phyloP scores from a whole-genome alignment of 2,888 invertebrate genomes.

The Eilema depressum region DNA sequence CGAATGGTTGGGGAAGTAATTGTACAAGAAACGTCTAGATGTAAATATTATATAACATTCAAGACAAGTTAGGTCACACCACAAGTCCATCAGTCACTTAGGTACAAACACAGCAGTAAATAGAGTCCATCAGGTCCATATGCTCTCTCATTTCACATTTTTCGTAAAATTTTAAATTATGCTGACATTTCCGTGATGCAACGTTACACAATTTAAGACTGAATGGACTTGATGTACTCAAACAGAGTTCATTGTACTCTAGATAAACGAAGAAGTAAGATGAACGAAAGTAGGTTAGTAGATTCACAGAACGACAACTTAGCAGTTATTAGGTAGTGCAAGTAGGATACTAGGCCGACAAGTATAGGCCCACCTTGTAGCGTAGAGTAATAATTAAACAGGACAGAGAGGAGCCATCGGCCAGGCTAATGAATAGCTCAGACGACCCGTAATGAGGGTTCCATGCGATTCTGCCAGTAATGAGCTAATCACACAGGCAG shows the following conservation, averaged over 20 bases:
- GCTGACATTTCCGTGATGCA: not conserved
- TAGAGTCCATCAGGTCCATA: slow-evolving; percentile 1
- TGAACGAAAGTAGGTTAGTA: slow-evolving; percentile 15
- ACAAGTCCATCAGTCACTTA: slow-evolving; percentile 13
- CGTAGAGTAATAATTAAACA: slow-evolving; percentile 43
- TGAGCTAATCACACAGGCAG: slow-evolving; percentile 53
- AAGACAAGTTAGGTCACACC: slow-evolving; percentile 3
- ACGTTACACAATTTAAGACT: not conserved
- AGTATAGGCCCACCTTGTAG: slow-evolving; percentile 23
- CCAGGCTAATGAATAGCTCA: slow-evolving; percentile 42
- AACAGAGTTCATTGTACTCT: slow-evolving; percentile 30
- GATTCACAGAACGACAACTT: slow-evolving; percentile 24
- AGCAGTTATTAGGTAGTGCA: slow-evolving; percentile 27
- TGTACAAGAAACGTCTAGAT: slow-evolving; percentile 5
- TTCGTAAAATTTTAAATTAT: not conserved
- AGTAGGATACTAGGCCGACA: slow-evolving; percentile 16
- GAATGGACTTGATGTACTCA: slow-evolving; percentile 1
- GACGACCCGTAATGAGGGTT: slow-evolving; percentile 57
- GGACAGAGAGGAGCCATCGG: slow-evolving; percentile 29
- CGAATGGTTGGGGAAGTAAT: not conserved
- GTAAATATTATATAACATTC: slow-evolving; percentile 2
- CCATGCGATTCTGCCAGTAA: slow-evolving; percentile 52
- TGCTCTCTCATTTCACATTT: not conserved
- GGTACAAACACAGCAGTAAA: slow-evolving; percentile 27
- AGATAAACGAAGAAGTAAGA: slow-evolving; percentile 18